phyloP scores from a whole-genome alignment of 2,113 vertebrate genomes.

The Mirza zaza region DNA sequence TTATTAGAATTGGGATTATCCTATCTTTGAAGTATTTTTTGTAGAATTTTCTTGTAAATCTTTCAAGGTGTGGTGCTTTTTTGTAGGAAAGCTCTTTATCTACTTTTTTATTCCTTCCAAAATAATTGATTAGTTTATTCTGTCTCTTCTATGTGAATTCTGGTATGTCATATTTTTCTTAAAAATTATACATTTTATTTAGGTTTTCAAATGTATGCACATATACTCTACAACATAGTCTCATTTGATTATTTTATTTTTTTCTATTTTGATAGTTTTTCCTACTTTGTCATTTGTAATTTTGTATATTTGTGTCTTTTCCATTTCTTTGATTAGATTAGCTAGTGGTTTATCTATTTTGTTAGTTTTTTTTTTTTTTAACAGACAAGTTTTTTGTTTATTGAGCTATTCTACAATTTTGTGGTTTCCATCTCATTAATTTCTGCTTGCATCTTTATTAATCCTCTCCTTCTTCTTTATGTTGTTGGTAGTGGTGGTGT shows the following conservation, averaged over 20 bases:
- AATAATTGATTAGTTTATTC: background rate
- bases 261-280: background rate
- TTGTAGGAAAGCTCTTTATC: background rate
- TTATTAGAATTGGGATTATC: background rate
- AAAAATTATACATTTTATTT: background rate
- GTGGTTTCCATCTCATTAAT: background rate
- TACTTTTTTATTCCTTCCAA: background rate
- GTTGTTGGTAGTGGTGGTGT: background rate
- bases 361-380: background rate
- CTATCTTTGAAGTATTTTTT: background rate
- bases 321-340: background rate
- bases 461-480: background rate
- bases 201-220: background rate
- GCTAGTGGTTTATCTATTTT: background rate
- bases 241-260: background rate
- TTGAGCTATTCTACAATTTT: background rate
- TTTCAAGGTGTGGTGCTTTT: background rate
- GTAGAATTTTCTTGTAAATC: background rate
- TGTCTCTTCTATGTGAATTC: background rate
- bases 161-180: background rate
- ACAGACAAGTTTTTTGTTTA: background rate
- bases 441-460: background rate
- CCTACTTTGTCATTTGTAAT: background rate
- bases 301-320: background rate
- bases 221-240: background rate